A percentile compares a stretch with the other conserved stretches of the same genome.
Conservation (phyloP, 2,888 invertebrate genomes). For the Chrysomela aeneicollis region DNA sequence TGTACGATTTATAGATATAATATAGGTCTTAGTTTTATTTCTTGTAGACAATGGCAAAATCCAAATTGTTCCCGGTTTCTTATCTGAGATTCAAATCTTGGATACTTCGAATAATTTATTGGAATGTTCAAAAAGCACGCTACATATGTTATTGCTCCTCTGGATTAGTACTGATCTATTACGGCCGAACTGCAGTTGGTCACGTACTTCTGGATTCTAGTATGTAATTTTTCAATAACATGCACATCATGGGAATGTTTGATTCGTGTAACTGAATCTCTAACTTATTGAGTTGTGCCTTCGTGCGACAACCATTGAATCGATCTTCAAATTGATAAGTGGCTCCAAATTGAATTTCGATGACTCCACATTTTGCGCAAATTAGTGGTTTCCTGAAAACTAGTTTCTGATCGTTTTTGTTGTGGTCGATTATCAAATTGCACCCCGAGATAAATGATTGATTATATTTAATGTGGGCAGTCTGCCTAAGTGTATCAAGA, state of each 20-base stretch:
- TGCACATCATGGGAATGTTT: too few relatives aligned
- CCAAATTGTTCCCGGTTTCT: slow-evolving; percentile 41
- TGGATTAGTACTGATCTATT: not conserved
- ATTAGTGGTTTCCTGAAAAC: not conserved
- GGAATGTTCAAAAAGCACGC: slow-evolving; percentile 48
- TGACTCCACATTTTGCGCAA: not conserved
- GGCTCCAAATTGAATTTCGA: not conserved
- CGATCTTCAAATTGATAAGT: not conserved
- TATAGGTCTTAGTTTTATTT: not conserved
- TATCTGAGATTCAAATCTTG: slow-evolving; percentile 43
- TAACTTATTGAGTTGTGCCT: too few relatives aligned
- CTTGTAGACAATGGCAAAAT: slow-evolving; percentile 39
- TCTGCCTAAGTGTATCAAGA: not conserved
- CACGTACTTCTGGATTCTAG: not conserved
- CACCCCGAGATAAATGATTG: not conserved
- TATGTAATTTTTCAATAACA: too few relatives aligned
- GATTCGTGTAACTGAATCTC: too few relatives aligned
- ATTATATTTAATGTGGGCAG: slow-evolving; percentile 7
- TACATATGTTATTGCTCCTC: slow-evolving; percentile 32
- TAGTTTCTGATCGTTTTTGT: not conserved
- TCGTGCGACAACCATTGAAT: too few relatives aligned
- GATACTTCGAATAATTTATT: slow-evolving; percentile 47
- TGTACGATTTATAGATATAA: not conserved
- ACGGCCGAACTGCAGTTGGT: not conserved
- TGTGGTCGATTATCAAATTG: not conserved